phyloP scores from a whole-genome alignment of 2,888 invertebrate genomes.

The Dorcus hopei region DNA sequence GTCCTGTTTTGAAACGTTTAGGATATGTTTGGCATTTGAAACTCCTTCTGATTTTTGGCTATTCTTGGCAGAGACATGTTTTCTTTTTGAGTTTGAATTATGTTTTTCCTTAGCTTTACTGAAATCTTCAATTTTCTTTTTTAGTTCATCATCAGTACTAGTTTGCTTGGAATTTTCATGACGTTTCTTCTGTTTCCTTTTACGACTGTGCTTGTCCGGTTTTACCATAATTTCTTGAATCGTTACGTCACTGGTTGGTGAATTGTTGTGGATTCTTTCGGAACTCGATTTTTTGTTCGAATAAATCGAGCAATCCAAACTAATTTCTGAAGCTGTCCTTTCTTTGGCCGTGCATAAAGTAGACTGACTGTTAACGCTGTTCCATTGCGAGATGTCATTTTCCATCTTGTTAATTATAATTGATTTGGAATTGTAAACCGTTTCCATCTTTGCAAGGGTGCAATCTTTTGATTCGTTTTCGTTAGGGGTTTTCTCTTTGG shows the following conservation, averaged over 20 bases:
- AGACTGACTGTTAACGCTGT: slow-evolving; percentile 2
- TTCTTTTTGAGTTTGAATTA: background rate
- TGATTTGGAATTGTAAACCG: background rate
- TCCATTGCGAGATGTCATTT: slow-evolving; percentile 7
- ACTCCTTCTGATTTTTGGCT: background rate
- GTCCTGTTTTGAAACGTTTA: background rate
- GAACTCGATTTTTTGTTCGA: background rate
- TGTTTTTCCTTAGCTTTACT: background rate
- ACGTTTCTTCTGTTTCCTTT: slow-evolving; percentile 11
- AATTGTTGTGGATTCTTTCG: slow-evolving; percentile 3
- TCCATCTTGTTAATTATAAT: slow-evolving; percentile 14
- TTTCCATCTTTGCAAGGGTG: background rate
- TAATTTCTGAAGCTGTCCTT: background rate
- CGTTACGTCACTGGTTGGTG: background rate
- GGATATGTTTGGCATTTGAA: background rate
- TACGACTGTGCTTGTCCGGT: slow-evolving; percentile 7
- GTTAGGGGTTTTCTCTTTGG: background rate
- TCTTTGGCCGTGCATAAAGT: background rate
- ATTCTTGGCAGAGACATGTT: background rate
- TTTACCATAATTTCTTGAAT: slow-evolving; percentile 7
- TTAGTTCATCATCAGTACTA: background rate
- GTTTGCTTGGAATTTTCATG: background rate
- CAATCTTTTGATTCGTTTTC: background rate
- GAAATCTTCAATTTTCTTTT: background rate
- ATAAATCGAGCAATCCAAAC: background rate